Conservation (phyloP, 2,113 vertebrate species). For the Herpetotheres cachinnans region DNA sequence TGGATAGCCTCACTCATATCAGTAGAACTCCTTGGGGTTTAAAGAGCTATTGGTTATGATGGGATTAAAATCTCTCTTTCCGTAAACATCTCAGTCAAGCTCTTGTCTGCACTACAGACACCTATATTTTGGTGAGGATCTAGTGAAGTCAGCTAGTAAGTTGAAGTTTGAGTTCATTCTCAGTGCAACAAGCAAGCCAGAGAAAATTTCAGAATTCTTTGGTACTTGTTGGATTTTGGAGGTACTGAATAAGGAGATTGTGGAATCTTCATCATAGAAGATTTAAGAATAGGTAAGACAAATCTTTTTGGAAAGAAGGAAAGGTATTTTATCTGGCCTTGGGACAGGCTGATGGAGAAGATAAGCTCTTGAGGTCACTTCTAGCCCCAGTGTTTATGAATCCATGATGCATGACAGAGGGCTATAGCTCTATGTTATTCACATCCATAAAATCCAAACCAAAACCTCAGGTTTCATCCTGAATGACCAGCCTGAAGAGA, state of each 20-base stretch:
- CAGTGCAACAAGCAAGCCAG: background rate
- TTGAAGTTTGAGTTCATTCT: background rate
- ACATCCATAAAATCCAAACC: background rate
- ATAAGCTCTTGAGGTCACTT: background rate
- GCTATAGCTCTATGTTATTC: background rate
- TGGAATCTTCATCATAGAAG: background rate
- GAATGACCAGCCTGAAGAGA: background rate
- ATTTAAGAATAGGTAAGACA: background rate
- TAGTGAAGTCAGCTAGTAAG: background rate
- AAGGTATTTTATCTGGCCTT: background rate
- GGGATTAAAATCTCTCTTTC: background rate
- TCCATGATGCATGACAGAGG: background rate
- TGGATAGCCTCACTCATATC: background rate
- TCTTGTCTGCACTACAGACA: background rate
- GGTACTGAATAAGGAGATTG: background rate
- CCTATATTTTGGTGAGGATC: background rate
- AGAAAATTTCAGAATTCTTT: background rate
- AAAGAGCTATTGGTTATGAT: background rate
- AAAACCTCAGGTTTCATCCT: background rate
- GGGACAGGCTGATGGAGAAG: background rate
- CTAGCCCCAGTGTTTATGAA: background rate
- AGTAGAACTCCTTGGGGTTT: background rate
- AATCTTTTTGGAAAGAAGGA: background rate
- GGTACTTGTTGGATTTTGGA: background rate
- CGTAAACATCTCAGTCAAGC: background rate